Conservation (phyloP, 2,113 vertebrate species). For the Tragelaphus imberbis region DNA sequence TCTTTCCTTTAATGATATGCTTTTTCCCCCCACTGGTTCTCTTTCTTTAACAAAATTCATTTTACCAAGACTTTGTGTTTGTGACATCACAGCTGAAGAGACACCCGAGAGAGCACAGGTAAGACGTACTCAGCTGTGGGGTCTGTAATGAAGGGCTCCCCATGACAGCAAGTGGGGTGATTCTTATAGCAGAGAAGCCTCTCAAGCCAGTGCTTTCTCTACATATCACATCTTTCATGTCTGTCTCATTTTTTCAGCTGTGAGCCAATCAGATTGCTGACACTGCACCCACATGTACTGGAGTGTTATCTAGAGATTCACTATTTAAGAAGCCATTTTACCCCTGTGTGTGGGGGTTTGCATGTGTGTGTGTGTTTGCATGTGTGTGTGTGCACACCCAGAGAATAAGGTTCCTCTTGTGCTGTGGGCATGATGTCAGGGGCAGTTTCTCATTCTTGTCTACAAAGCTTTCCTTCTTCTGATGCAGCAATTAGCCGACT, state of each 20-base stretch:
- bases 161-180: neutral
- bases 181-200: neutral
- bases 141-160: conserved; percentile 9
- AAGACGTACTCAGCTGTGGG: conserved; percentile 34
- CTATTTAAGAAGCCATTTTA: conserved; percentile 73
- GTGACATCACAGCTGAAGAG: neutral
- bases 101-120: neutral
- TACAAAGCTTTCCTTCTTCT: conserved; percentile 84
- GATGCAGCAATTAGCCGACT: conserved; percentile 79
- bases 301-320: conserved; percentile 74
- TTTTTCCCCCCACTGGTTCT: neutral
- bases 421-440: conserved; percentile 86
- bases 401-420: conserved; percentile 90
- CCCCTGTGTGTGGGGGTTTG: neutral
- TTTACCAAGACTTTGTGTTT: neutral
- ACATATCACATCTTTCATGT: conserved; percentile 68
- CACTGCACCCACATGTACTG: conserved; percentile 77
- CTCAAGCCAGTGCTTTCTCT: neutral
- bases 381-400: conserved; percentile 22
- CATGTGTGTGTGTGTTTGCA: neutral
- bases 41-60: conserved; percentile 6
- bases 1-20: neutral
- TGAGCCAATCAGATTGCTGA: conserved; percentile 83
- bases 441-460: conserved; percentile 79
- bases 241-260: conserved; percentile 83